Evolutionary conservation across 1,140 invertebrate genomes (phyloP), one percentile per base, ranked within the genome.

Genomic region (Colletes gigas): DNA sequence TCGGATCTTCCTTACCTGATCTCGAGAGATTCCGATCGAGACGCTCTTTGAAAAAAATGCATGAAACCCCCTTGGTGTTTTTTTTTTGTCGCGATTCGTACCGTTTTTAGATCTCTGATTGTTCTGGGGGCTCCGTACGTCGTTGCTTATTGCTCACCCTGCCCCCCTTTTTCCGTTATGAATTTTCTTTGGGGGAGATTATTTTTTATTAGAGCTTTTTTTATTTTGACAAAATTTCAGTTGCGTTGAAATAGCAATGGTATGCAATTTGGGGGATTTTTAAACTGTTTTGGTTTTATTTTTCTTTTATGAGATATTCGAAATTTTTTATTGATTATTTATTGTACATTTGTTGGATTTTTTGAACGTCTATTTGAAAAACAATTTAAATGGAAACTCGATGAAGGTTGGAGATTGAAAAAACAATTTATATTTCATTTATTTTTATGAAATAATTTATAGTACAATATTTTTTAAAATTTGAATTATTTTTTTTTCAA

Each of bases 1-100:
- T 82, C 75, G n/a, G n/a, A 78, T 82, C 75, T 78, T 78, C 52
- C 62, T 59, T 71, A 59, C 60, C 75, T 71, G 81, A 47, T 72
- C 68, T 78, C 54, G 17, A 65, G 75, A 70, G 75, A 82, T 78
- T 70, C 47, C 30, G 68, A 82, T 82, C 81, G 10, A 15, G 47
- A 15, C n/a, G 17, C 41, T 21, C 19, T 39, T 54, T 15, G 39
- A 62, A 39, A 62, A 69, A 59, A 39, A 44, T 57, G 47, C 15
- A 54, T 19, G 54, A 69, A 50, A 54, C 57, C 39, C 41, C 47
- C 14, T 57, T n/a, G 47, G 8, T 30, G 39, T 30, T 0, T 70
- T 82, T 82, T 67, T 67, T 78, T 63, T 17, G 12, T 3, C 52
- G 21, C 59, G 21, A 14, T 72, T 66, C 75, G 72, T 78, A 75